These are phyloP conservation scores for Pachycephus smyrnensis DNA, from an alignment of 2,888 invertebrate genomes.

Conservation along the genomic window DNA sequence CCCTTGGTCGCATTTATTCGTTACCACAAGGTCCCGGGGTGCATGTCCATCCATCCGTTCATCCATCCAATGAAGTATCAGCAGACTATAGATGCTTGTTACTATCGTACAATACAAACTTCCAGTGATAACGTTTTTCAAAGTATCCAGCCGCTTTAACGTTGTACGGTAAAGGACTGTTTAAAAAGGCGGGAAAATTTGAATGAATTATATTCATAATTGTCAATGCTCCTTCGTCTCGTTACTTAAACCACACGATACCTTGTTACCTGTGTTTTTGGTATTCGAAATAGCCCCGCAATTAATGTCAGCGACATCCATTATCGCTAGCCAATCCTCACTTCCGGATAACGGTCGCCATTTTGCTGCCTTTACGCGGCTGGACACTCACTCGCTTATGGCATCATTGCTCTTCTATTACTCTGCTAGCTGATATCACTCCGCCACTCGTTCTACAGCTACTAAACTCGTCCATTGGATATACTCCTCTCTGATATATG, in stretches of 20 bases:
- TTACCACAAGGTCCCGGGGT: not conserved
- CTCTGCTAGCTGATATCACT: slow-evolving; percentile 13
- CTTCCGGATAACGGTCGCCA: slow-evolving; percentile 34
- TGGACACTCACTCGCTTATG: slow-evolving; percentile 27
- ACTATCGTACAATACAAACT: not conserved
- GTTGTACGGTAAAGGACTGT: not conserved
- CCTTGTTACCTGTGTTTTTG: not conserved
- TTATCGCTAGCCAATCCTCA: slow-evolving; percentile 42
- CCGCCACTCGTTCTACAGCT: slow-evolving; percentile 12
- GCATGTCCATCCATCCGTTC: not conserved
- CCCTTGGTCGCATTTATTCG: not conserved
- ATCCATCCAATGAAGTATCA: not conserved
- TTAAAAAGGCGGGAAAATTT: not conserved
- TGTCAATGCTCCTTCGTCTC: not conserved
- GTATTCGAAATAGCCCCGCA: slow-evolving; percentile 28
- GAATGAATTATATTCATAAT: not conserved
- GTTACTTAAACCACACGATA: not conserved
- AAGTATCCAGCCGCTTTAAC: not conserved
- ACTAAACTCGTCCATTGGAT: slow-evolving; percentile 11
- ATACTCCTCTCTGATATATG: slow-evolving; percentile 5
- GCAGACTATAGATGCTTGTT: not conserved
- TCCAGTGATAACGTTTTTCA: not conserved
- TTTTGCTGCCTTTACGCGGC: slow-evolving; percentile 38
- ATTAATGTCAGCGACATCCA: slow-evolving; percentile 57
- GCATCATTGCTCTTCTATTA: slow-evolving; percentile 25